These are phyloP conservation scores for Rana temporaria DNA, from an alignment of 2,113 vertebrate species.

Conservation along the genomic window DNA sequence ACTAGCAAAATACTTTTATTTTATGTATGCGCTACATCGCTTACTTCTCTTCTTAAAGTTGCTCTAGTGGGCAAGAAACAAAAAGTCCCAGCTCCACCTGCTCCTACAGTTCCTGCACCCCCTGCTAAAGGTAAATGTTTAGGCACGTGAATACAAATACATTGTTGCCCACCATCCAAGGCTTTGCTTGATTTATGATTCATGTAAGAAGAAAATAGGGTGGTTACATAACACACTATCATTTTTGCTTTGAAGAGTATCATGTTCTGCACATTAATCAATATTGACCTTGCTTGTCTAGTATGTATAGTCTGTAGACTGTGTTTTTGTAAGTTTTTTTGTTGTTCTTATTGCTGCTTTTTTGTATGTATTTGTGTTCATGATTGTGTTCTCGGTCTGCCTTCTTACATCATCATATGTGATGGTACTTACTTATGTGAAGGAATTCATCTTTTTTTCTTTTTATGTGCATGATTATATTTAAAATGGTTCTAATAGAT, in stretches of 20 bases:
- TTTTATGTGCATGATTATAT: not conserved
- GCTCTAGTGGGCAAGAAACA: slow-evolving; percentile 48
- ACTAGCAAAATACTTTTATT: not conserved
- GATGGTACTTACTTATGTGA: not conserved
- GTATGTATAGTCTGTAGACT: not conserved
- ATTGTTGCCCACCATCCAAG: not conserved
- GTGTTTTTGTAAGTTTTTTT: not conserved
- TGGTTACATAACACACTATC: not conserved
- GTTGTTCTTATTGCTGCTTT: not conserved
- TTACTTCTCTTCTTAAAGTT: slow-evolving; percentile 50
- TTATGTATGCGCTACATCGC: not conserved
- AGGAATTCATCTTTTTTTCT: not conserved
- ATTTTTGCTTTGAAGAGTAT: not conserved
- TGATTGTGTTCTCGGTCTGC: not conserved
- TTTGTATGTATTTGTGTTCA: not conserved
- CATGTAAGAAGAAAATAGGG: not conserved
- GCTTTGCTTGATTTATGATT: not conserved
- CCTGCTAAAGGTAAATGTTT: slow-evolving; percentile 51
- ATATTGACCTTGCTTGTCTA: not conserved
- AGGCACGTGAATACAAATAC: no score
- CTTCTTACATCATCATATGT: not conserved
- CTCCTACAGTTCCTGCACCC: slow-evolving; percentile 33
- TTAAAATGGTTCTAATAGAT: not conserved
- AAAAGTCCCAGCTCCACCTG: slow-evolving; percentile 37
- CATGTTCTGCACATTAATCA: not conserved